Evolutionary conservation across 2,888 invertebrate genomes (phyloP), one percentile per base, ranked within the genome.

Genomic region (Yponomeuta malinellus): DNA sequence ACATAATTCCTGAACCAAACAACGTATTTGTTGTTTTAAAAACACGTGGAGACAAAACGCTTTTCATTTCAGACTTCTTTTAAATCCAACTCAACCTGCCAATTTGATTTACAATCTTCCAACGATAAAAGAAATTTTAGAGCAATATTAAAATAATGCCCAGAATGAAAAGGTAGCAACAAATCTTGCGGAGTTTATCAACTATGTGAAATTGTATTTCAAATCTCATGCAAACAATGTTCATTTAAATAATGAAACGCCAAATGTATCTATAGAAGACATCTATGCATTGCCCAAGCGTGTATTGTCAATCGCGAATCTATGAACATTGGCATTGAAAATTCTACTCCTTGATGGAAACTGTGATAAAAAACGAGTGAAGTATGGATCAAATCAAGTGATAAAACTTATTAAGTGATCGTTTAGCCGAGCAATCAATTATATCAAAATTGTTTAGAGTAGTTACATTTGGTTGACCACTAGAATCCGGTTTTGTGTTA

Each of bases 401-500:
- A 89, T 82, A 84, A 82, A 86, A 69, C 83, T 85, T 83, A 83
- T 82, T 63, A 87, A 87, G 90, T 91, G 90, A 90, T 63, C 80
- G 85, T 86, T 85, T 86, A 89, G 91, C 89, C 82, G 90, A 90
- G 86, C 88, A 88, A 85, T 84, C 82, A 87, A 86, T 82, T 82
- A 70, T 71, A 71, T 71, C 37, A 83, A 83, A 82, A 63, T 68
- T 48, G 79, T 83, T 83, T 86, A 59, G 81, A 87, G 88, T 93
- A 92, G 88, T 93, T 93, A 93, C 92, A 90, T 92, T 92, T 89
- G 85, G 88, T 90, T 93, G 91, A 88, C 91, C 92, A 89, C 87
- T 92, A 89, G 92, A 87, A 83, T 93, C 93, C 92, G 92, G 85
- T 91, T 93, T 92, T 89, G 91, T 89, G 89, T 92, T 92, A 93